Conservation (phyloP, 1,140 invertebrate genomes). For the Wasmannia auropunctata region DNA sequence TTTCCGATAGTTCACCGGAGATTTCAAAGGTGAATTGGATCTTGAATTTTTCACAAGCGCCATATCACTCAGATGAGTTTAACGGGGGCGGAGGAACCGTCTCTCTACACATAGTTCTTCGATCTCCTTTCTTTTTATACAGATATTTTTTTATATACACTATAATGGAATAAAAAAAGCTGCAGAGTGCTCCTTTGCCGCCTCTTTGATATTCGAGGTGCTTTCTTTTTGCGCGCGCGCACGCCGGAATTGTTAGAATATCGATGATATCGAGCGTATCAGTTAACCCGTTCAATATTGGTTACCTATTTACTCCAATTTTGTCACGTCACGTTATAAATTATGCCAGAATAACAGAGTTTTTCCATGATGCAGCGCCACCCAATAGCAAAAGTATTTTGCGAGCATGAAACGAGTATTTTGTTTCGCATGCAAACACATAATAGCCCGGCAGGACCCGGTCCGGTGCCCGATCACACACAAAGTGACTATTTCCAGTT, state of each 20-base stretch:
- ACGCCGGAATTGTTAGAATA: constrained; percentile 15
- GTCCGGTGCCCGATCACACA: constrained; percentile 12
- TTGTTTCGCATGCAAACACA: not conserved
- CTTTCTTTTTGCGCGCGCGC: constrained; percentile 1
- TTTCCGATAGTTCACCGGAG: not conserved
- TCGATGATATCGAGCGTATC: not conserved
- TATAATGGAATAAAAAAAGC: not conserved
- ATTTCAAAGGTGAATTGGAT: constrained; percentile 45
- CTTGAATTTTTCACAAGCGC: constrained; percentile 47
- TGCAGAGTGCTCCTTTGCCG: not conserved
- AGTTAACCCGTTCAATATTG: constrained; percentile 23
- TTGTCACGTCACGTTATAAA: constrained; percentile 22
- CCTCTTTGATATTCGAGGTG: constrained; percentile 25
- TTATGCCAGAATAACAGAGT: constrained; percentile 17
- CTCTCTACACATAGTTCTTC: not conserved
- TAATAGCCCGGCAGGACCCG: not conserved
- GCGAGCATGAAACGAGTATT: constrained; percentile 2
- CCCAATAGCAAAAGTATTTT: constrained; percentile 28
- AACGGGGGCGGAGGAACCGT: not conserved
- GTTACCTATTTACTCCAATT: constrained; percentile 28
- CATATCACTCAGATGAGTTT: not conserved
- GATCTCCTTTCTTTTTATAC: not conserved
- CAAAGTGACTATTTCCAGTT: constrained; percentile 42
- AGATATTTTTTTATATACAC: not conserved
- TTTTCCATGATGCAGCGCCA: not conserved